A percentile compares a stretch with the other conserved stretches of the same genome.
Conservation (phyloP, 2,888 invertebrate species). For the Enchytraeus crypticus region DNA sequence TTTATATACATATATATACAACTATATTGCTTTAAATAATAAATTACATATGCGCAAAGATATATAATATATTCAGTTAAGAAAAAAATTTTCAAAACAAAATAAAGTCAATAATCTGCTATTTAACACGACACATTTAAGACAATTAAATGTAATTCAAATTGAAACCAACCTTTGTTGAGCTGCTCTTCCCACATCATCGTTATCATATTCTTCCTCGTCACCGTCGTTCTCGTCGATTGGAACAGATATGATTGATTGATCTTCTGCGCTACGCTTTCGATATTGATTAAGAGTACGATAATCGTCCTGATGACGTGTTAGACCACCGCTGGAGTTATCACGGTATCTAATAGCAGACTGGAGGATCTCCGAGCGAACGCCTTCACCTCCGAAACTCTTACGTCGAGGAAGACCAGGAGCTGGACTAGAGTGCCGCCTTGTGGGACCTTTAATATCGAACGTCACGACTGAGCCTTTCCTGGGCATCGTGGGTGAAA, state of each 20-base stretch:
- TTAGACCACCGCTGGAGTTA: not conserved
- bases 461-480: slow-evolving; percentile 24
- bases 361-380: not conserved
- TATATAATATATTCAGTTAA: no score
- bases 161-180: no score
- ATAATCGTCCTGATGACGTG: not conserved
- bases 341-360: not conserved
- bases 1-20: no score
- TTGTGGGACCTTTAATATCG: slow-evolving; percentile 17
- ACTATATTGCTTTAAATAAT: no score
- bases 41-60: no score
- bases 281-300: slow-evolving; percentile 6
- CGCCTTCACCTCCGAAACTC: not conserved
- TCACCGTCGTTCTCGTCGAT: slow-evolving; percentile 18
- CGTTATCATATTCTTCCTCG: slow-evolving; percentile 8
- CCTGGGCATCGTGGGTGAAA: slow-evolving; percentile 16
- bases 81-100: no score
- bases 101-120: no score
- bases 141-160: no score
- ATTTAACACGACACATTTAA: no score
- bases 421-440: slow-evolving; percentile 28
- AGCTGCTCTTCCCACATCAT: not conserved
- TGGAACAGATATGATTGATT: slow-evolving; percentile 13
- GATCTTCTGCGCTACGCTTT: slow-evolving; percentile 14
- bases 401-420: not conserved